Evolutionary conservation across 92 coral and sea anemone species (phyloP).

Genomic region (Epizoanthus rinbou): DNA sequence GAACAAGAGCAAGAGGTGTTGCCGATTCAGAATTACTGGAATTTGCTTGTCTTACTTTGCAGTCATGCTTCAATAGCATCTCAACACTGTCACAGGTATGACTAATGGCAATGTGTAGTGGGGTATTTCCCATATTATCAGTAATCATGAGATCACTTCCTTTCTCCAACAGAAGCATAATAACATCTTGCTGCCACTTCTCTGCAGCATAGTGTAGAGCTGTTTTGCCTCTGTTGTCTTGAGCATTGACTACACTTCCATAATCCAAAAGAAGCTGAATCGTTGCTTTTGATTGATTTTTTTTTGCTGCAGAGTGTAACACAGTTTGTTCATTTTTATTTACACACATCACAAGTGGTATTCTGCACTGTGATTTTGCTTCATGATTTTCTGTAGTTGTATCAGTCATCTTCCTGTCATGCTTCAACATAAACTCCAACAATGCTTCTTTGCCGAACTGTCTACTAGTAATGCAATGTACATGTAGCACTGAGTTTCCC

Average conservation of each 20-base stretch:
- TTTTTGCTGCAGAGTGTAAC: neutral
- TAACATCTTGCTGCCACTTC: neutral
- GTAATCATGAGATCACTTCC: neutral
- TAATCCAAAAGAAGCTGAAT: neutral
- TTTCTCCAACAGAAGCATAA: neutral
- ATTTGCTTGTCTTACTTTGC: neutral
- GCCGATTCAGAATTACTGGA: neutral
- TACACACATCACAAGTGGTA: neutral
- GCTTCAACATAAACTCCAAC: neutral
- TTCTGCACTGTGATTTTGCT: neutral
- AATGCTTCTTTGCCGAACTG: neutral
- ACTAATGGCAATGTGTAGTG: neutral
- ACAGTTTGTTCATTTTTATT: conserved; percentile 15
- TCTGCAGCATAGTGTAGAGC: conserved; percentile 5
- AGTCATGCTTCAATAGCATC: neutral
- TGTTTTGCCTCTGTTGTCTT: neutral
- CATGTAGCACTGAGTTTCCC: conserved; percentile 39
- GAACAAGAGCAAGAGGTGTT: neutral
- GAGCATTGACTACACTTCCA: conserved; percentile 1
- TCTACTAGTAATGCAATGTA: neutral
- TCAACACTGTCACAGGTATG: neutral
- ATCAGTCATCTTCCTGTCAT: neutral
- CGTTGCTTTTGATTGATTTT: neutral
- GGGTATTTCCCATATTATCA: neutral
- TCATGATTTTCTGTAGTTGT: neutral